Conservation (phyloP, 2,797 vertebrate species). For the Bovichtus variegatus region DNA sequence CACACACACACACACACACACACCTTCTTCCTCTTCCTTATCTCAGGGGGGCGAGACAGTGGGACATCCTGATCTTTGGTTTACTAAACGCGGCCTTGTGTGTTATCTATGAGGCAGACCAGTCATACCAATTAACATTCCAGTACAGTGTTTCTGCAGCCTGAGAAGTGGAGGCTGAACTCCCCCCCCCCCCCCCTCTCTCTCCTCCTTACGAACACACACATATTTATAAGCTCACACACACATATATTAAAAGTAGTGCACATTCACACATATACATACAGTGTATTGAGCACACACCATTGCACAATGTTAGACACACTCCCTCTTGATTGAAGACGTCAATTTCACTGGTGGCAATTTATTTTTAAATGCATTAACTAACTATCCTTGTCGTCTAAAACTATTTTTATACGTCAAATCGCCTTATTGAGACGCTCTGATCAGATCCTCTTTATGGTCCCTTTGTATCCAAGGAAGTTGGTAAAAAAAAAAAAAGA, state of each 20-base stretch:
- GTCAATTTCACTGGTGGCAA: neutral
- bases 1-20: slow-evolving; percentile 3
- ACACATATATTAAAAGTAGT: neutral
- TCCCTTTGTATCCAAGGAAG: no score
- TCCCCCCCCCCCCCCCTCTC: slow-evolving; percentile 40
- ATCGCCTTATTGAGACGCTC: neutral
- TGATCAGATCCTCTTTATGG: no score
- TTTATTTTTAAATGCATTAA: neutral
- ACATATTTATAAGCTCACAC: neutral
- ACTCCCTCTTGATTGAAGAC: neutral
- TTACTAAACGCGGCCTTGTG: slow-evolving; percentile 68
- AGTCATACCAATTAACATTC: slow-evolving; percentile 81
- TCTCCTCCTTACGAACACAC: neutral
- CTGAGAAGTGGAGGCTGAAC: slow-evolving; percentile 46
- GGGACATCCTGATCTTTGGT: slow-evolving; percentile 67
- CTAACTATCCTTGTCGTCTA: neutral
- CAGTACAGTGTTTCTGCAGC: slow-evolving; percentile 56
- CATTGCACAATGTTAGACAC: no score
- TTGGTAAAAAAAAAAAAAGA: no score
- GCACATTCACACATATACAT: neutral
- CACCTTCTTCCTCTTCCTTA: slow-evolving; percentile 4
- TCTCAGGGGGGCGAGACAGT: slow-evolving; percentile 29
- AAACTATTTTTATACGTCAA: neutral
- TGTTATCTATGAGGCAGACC: slow-evolving; percentile 74
- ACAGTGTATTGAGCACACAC: neutral